These are phyloP conservation scores for Leptodactylus fallax DNA, from an alignment of 2,797 vertebrate genomes.

Conservation along the genomic window DNA sequence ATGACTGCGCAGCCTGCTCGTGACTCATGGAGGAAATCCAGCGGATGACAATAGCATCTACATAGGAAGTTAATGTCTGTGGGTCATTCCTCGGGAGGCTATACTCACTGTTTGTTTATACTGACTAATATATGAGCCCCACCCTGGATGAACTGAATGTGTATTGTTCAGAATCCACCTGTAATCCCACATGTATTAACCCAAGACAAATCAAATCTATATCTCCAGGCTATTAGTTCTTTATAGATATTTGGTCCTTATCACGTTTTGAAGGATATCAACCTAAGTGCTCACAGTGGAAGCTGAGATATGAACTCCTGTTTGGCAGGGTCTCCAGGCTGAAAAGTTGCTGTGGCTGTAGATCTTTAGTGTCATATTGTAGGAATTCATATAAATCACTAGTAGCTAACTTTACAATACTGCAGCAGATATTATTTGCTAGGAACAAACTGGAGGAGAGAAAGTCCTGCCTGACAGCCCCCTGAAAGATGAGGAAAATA, in stretches of 20 bases:
- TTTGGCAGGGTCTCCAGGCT: neutral
- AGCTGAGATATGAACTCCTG: neutral
- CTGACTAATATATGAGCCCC: slow-evolving; percentile 7
- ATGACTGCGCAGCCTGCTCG: neutral
- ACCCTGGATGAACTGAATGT: neutral
- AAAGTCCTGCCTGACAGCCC: too few species aligned
- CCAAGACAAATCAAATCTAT: neutral
- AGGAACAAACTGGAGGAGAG: neutral
- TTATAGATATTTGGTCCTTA: neutral
- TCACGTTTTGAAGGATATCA: neutral
- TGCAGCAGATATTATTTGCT: neutral
- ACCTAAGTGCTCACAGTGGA: neutral
- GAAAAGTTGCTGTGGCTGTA: neutral
- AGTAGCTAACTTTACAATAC: neutral
- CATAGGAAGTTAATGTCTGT: slow-evolving; percentile 35
- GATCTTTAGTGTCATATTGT: too few species aligned
- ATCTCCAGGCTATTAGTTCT: neutral
- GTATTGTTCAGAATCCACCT: neutral
- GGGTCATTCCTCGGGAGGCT: slow-evolving; percentile 1
- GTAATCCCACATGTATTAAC: neutral
- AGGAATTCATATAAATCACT: neutral
- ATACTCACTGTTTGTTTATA: slow-evolving; percentile 8
- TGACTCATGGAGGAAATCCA: slow-evolving; percentile 41
- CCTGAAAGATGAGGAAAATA: too few species aligned
- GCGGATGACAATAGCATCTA: slow-evolving; percentile 31